Base-by-base conservation (phyloP, 1,140 invertebrate species). In the Drosophila fuyamai region DNA sequence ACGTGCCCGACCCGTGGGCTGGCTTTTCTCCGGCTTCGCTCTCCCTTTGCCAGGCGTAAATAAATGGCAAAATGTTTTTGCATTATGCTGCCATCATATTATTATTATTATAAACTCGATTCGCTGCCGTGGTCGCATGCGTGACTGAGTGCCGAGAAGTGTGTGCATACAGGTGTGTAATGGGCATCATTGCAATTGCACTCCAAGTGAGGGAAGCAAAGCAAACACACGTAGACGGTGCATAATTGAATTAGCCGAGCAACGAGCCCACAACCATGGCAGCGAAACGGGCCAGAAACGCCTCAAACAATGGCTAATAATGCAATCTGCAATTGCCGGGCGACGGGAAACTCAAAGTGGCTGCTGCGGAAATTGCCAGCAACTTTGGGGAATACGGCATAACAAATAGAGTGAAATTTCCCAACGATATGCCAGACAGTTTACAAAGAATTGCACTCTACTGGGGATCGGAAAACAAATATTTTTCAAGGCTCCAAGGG, bases 201-300 rank as follows among this genome's bases (percentile, higher is more conserved):
- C 46, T 55, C 32, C 51, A 41, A 43, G 10, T 47, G 50, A 18
- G 43, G 43, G n/a, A 66, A 12, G 16, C 56, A 53, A 40, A 13
- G 36, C 57, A 63, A 68, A 71, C 61, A 60, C 70, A 83, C 61
- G 70, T 61, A 75, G 76, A 67, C 70, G 57, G 36, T 61, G 70
- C 75, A 72, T 84, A 86, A 86, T 86, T 88, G 84, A 86, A 86
- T 86, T 88, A 88, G 83, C 76, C 48, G 76, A 88, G 76, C 83
- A 83, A 68, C 57, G 53, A 41, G 43, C 38, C 54, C 68, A 50
- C 44, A 66, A 35, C 18, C 44, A 36, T 14, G 32, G 18, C 58
- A 38, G 48, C 36, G 23, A 8, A 32, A 5, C 47, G 51, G 54
- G 50, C 61, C 51, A 68, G 51, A 66, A 85, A 79, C 79, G 59